These are phyloP conservation scores for Chrysogorgia sp. DNA, from an alignment of 92 coral and sea anemone species.

Conservation along the genomic window DNA sequence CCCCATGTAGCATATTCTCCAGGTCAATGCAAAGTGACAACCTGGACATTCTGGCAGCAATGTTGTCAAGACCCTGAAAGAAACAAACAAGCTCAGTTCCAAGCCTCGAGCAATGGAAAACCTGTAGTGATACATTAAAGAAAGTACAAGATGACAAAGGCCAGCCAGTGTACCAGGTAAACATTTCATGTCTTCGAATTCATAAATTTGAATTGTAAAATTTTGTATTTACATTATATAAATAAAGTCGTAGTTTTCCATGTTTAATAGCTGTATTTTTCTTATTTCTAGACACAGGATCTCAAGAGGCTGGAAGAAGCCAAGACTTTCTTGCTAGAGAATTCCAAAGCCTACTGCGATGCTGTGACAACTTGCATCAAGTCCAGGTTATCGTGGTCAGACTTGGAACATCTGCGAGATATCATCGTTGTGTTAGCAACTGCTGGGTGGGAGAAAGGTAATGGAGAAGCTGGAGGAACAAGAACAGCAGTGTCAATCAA, in stretches of 20 bases:
- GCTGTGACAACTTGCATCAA: constrained; percentile 41
- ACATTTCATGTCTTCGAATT: constrained; percentile 12
- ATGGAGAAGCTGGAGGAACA: constrained; percentile 28
- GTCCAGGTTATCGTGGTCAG: constrained; percentile 46
- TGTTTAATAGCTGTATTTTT: constrained; percentile 16
- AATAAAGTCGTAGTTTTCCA: not conserved
- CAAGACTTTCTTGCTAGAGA: constrained; percentile 33
- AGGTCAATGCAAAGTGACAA: constrained; percentile 12
- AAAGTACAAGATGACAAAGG: constrained; percentile 18
- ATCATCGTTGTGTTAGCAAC: constrained; percentile 53
- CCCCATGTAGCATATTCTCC: constrained; percentile 13
- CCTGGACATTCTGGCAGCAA: constrained; percentile 32
- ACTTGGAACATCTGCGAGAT: constrained; percentile 35
- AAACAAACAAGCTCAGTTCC: constrained; percentile 23
- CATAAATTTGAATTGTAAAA: constrained; percentile 11
- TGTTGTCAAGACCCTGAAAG: constrained; percentile 9
- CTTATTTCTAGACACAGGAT: constrained; percentile 31
- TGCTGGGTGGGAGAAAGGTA: constrained; percentile 72
- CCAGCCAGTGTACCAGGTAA: constrained; percentile 25
- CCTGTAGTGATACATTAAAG: constrained; percentile 5
- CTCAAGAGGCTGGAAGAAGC: constrained; percentile 36
- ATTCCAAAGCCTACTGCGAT: constrained; percentile 29
- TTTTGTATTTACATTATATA: not conserved
- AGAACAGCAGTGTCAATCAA: constrained; percentile 2
- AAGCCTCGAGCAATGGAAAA: constrained; percentile 20